These are phyloP conservation scores for Lagopus leucura DNA, from an alignment of 2,113 vertebrate species.

Conservation along the genomic window DNA sequence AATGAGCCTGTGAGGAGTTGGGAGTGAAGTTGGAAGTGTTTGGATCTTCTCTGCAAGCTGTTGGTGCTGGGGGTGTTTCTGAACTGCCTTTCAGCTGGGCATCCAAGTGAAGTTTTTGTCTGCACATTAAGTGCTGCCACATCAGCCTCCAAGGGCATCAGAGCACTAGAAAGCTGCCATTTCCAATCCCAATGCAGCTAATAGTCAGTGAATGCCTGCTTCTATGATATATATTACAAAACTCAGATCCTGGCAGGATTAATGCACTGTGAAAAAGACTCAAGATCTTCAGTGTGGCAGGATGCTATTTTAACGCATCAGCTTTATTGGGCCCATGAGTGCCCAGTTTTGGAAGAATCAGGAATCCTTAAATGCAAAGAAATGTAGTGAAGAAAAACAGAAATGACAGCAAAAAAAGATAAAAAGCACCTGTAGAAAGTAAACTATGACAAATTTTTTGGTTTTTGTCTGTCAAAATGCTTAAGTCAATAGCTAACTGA, in stretches of 20 bases:
- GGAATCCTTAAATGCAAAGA: not conserved
- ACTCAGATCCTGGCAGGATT: slow-evolving; percentile 1
- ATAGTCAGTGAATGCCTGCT: not conserved
- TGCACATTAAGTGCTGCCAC: not conserved
- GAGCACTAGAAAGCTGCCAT: not conserved
- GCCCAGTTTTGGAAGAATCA: not conserved
- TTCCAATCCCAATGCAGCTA: not conserved
- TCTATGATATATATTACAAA: not conserved
- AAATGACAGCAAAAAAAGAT: not conserved
- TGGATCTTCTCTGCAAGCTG: too few relatives aligned
- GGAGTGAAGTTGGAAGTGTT: too few relatives aligned
- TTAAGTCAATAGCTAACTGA: not conserved
- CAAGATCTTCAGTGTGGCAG: not conserved
- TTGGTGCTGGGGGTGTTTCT: not conserved
- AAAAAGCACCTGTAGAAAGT: not conserved
- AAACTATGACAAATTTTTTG: not conserved
- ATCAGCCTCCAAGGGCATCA: not conserved
- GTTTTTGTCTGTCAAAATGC: not conserved
- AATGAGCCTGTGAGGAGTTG: not conserved
- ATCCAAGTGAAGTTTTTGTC: not conserved
- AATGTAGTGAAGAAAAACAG: not conserved
- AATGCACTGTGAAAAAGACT: slow-evolving; percentile 13
- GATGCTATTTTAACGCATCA: not conserved
- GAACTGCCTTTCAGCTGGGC: not conserved
- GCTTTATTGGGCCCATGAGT: not conserved